Evolutionary conservation across 2,797 vertebrate genomes (phyloP), one percentile per base, ranked within the genome.

Genomic region (Eulemur mongoz): DNA sequence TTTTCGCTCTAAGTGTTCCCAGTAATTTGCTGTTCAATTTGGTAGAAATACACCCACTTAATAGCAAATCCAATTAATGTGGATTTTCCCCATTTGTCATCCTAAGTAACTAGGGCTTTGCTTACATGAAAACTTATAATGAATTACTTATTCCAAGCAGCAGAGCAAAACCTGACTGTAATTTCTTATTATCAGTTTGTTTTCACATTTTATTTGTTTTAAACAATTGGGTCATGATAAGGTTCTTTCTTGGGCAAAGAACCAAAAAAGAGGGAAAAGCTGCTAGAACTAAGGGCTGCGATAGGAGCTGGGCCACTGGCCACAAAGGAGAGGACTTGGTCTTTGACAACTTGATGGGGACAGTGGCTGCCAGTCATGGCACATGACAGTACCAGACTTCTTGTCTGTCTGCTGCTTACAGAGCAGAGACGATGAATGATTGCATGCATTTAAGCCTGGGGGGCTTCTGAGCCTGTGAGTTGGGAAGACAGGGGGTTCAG

Each of bases 41-140:
- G 78, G 52, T 50, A 52, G 88, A 79, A 61, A 92, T 67, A 83
- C 59, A 52, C 90, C 83, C 95, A 94, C 92, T 83, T 86, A 57
- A 86, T 18, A 86, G 90, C 87, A 89, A 73, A 79, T 40, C 75
- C 79, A 86, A 75, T 75, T 61, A 83, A 27, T 32, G 78, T 12
- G n/a, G 25, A 43, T 91, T 87, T 59, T 48, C 45, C 69, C 48
- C n/a, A n/a, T 95, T 91, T 91, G 80, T 92, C 80, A 76, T 61
- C 27, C n/a, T 70, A 86, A 89, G 57, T 45, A 61, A 57, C 35
- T 3, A 35, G 63, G 72, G 45, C 12, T 76, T 76, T 78, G 78
- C 79, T 85, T 86, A 65, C 40, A 50, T 43, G 45, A 50, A 32
- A 79, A 72, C 27, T 70, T 61, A 78, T 2, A 61, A 76, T n/a